Evolutionary conservation across 2,113 vertebrate genomes (phyloP).

Genomic region (Cervus canadensis): DNA sequence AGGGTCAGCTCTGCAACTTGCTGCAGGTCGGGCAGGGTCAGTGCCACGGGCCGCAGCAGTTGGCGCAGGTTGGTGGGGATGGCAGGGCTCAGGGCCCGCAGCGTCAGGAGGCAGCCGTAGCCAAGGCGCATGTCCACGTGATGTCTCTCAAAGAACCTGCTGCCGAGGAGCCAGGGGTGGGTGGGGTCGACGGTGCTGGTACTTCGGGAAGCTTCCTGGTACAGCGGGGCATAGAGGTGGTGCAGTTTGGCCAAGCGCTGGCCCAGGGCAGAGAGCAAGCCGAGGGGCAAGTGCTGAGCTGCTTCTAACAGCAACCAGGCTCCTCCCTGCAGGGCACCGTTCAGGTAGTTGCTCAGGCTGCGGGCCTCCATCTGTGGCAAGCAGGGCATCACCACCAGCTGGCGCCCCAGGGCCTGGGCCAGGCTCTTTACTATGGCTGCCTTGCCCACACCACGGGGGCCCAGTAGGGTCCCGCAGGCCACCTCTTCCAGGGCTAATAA

Average conservation of each 20-base stretch:
- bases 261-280: conserved; percentile 80
- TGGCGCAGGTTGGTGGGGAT: conserved; percentile 81
- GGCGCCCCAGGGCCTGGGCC: conserved; percentile 83
- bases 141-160: conserved; percentile 77
- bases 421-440: conserved; percentile 74
- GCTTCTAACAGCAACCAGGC: conserved; percentile 85
- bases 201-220: conserved; percentile 22
- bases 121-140: conserved; percentile 66
- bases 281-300: conserved; percentile 76
- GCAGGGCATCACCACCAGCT: conserved; percentile 82
- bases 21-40: conserved; percentile 80
- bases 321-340: conserved; percentile 85
- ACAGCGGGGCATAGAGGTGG: conserved; percentile 71
- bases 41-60: conserved; percentile 81
- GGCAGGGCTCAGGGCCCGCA: conserved; percentile 49
- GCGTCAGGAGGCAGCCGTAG: conserved; percentile 84
- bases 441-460: conserved; percentile 82
- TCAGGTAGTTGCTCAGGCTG: conserved; percentile 80
- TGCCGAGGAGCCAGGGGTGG: conserved; percentile 47
- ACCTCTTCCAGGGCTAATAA: conserved; percentile 84
- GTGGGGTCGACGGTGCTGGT: conserved; percentile 27
- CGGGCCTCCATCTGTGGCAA: conserved; percentile 59
- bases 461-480: conserved; percentile 82
- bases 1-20: conserved; percentile 84
- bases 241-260: conserved; percentile 82